A percentile compares a stretch with the other conserved stretches of the same genome.
phyloP scores from a whole-genome alignment of 2,888 invertebrate genomes.

The Synergus laeviventris region DNA sequence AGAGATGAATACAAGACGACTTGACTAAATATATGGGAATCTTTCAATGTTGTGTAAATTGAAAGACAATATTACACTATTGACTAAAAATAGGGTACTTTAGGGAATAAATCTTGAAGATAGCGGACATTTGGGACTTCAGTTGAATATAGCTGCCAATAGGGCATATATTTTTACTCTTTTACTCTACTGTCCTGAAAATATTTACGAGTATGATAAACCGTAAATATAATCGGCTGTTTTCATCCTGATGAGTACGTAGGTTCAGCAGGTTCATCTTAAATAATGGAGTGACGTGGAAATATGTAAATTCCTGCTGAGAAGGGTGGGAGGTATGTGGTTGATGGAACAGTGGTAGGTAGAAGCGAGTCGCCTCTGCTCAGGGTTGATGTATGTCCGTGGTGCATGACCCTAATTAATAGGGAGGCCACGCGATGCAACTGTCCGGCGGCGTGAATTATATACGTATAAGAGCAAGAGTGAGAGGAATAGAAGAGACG shows the following conservation, averaged over 20 bases:
- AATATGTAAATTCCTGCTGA: conserved; percentile 60
- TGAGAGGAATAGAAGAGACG: conserved; percentile 48
- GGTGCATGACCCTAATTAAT: conserved; percentile 76
- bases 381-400: conserved; percentile 71
- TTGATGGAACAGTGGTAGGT: conserved; percentile 43
- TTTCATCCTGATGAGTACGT: conserved; percentile 48
- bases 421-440: conserved; percentile 74
- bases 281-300: conserved; percentile 59
- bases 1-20: too few relatives aligned
- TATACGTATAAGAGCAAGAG: conserved; percentile 54
- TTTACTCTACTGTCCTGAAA: too few relatives aligned
- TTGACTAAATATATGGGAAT: too few relatives aligned
- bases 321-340: conserved; percentile 45
- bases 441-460: conserved; percentile 72
- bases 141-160: too few relatives aligned
- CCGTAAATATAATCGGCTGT: too few relatives aligned
- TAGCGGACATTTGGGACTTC: too few relatives aligned
- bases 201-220: conserved; percentile 58
- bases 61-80: too few relatives aligned
- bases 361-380: conserved; percentile 55
- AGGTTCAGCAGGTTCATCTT: conserved; percentile 42
- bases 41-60: too few relatives aligned
- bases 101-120: too few relatives aligned
- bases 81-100: too few relatives aligned
- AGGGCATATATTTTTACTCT: too few relatives aligned